Conservation (phyloP, 2,113 vertebrate species). For the Rafetus swinhoei region DNA sequence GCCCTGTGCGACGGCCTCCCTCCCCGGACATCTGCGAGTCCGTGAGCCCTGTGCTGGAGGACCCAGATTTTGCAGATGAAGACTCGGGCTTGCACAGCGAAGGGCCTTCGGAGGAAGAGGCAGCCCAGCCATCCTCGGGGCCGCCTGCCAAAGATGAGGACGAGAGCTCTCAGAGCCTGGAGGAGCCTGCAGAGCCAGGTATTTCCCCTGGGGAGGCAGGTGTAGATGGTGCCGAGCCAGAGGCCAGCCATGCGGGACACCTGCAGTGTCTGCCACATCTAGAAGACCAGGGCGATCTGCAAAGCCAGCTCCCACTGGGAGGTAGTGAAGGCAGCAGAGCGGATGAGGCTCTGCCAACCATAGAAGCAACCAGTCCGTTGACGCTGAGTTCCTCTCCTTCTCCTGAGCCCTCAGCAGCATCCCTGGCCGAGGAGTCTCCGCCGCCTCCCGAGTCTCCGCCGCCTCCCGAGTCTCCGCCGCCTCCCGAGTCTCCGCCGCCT, state of each 20-base stretch:
- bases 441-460: neutral
- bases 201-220: neutral
- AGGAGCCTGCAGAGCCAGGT: neutral
- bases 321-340: neutral
- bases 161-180: neutral
- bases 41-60: neutral
- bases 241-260: neutral
- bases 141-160: neutral
- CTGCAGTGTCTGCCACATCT: neutral
- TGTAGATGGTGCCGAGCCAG: rapidly evolving
- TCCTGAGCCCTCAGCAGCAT: rapidly evolving
- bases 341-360: rapidly evolving
- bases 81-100: neutral
- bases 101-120: neutral
- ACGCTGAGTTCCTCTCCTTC: neutral
- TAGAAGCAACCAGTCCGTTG: neutral
- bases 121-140: neutral
- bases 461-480: neutral
- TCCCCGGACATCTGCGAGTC: rapidly evolving
- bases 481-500: neutral
- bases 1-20: neutral
- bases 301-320: neutral
- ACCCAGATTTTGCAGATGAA: rapidly evolving
- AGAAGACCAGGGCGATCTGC: neutral
- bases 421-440: neutral